A percentile compares a stretch with the other conserved stretches of the same genome.
These are phyloP conservation scores for Dusona sp. DNA, from an alignment of 2,888 invertebrate species.

Conservation along the genomic window DNA sequence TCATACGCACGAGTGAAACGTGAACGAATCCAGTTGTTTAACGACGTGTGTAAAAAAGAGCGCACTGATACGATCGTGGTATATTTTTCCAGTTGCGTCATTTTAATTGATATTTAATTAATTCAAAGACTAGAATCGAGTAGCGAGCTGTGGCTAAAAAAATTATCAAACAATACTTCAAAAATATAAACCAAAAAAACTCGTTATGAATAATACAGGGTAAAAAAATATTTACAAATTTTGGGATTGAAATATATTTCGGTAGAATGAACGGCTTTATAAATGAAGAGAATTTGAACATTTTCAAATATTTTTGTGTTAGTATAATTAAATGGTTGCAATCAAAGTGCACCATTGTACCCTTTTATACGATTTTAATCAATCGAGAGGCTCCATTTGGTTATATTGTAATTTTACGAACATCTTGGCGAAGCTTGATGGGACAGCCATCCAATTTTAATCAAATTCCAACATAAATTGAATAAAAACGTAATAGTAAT, in stretches of 20 bases:
- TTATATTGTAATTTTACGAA: background rate
- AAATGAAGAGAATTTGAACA: background rate
- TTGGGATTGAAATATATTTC: background rate
- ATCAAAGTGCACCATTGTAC: background rate
- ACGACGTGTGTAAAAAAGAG: background rate
- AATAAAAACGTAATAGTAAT: background rate
- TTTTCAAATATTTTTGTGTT: background rate
- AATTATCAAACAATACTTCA: background rate
- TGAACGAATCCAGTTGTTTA: background rate
- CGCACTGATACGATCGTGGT: slow-evolving; percentile 10
- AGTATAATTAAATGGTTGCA: background rate
- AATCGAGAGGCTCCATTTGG: background rate
- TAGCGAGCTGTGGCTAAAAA: background rate
- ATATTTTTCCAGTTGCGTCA: background rate
- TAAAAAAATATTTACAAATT: background rate
- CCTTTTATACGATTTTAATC: background rate
- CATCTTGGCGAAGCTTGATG: background rate
- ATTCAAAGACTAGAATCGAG: background rate
- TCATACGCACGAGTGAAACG: slow-evolving; percentile 21
- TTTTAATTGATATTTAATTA: background rate
- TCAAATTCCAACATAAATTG: background rate
- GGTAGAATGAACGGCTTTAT: background rate
- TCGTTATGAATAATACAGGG: background rate
- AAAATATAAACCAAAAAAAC: background rate
- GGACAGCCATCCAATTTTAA: background rate